Conservation (phyloP, 2,888 invertebrate species). For the Gandaritis pyraliata region DNA sequence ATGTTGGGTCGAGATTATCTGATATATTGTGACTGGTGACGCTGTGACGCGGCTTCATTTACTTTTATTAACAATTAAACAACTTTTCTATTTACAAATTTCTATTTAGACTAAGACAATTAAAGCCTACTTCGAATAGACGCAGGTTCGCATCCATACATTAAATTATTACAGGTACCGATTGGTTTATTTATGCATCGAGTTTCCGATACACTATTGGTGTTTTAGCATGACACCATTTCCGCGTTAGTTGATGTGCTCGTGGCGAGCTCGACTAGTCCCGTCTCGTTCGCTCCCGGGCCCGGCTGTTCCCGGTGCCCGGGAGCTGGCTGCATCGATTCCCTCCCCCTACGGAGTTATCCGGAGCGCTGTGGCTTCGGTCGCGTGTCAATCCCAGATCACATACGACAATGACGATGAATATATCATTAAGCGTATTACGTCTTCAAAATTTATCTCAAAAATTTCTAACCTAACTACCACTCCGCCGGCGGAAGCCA, state of each 20-base stretch:
- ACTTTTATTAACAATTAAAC: constrained; percentile 64
- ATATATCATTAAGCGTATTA: constrained; percentile 55
- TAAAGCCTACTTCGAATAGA: constrained; percentile 83
- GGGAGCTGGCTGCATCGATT: constrained; percentile 68
- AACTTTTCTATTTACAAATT: constrained; percentile 81
- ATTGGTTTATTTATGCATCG: constrained; percentile 59
- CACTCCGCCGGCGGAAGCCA: constrained; percentile 50
- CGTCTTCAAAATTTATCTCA: constrained; percentile 53
- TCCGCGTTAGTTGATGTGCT: constrained; percentile 60
- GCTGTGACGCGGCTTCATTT: constrained; percentile 65
- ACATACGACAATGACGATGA: constrained; percentile 53
- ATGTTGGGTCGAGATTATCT: constrained; percentile 63
- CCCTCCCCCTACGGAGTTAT: constrained; percentile 55
- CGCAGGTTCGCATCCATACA: constrained; percentile 83
- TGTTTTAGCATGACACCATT: constrained; percentile 75
- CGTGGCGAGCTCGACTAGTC: constrained; percentile 44
- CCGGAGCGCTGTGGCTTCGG: constrained; percentile 43
- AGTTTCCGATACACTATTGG: constrained; percentile 69
- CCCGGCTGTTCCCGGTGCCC: constrained; percentile 20
- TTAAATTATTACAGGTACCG: constrained; percentile 81
- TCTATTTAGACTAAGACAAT: constrained; percentile 82
- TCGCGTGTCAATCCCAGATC: constrained; percentile 51
- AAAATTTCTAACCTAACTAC: constrained; percentile 65
- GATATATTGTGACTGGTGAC: constrained; percentile 54
- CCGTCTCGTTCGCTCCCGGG: constrained; percentile 43